Conservation (phyloP, 2,797 vertebrate species). For the Chanos chanos region DNA sequence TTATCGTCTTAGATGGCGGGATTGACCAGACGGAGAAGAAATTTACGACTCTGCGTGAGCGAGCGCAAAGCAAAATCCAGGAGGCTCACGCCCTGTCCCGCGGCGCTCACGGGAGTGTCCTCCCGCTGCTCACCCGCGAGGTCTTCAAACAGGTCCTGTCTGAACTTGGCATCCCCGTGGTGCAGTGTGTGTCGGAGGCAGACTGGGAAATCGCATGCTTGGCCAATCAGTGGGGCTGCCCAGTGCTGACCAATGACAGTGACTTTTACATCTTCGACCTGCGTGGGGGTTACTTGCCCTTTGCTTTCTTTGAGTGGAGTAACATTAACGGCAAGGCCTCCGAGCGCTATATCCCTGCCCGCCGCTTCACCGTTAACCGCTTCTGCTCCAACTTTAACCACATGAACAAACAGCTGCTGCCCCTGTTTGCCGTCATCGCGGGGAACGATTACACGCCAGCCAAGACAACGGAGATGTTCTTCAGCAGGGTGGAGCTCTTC, state of each 20-base stretch:
- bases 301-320: constrained; percentile 84
- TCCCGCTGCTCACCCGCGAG: constrained; percentile 77
- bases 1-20: constrained; percentile 91
- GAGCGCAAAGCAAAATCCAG: constrained; percentile 78
- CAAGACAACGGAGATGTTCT: constrained; percentile 65
- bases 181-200: constrained; percentile 88
- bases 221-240: constrained; percentile 87
- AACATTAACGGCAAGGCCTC: constrained; percentile 56
- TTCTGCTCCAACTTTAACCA: constrained; percentile 79
- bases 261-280: constrained; percentile 94
- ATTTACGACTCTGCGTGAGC: constrained; percentile 75
- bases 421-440: constrained; percentile 82
- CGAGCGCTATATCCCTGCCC: constrained; percentile 75
- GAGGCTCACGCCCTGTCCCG: constrained; percentile 73
- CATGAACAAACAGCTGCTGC: constrained; percentile 75
- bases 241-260: constrained; percentile 88
- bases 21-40: constrained; percentile 86
- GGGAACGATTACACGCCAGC: constrained; percentile 84
- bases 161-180: constrained; percentile 73
- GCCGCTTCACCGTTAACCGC: constrained; percentile 65
- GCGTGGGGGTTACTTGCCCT: constrained; percentile 81
- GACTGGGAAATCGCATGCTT: constrained; percentile 88
- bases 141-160: constrained; percentile 83
- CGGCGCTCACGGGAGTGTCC: constrained; percentile 65
- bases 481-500: constrained; percentile 55